phyloP scores from a whole-genome alignment of 2,797 vertebrate genomes.

The Periparus ater region DNA sequence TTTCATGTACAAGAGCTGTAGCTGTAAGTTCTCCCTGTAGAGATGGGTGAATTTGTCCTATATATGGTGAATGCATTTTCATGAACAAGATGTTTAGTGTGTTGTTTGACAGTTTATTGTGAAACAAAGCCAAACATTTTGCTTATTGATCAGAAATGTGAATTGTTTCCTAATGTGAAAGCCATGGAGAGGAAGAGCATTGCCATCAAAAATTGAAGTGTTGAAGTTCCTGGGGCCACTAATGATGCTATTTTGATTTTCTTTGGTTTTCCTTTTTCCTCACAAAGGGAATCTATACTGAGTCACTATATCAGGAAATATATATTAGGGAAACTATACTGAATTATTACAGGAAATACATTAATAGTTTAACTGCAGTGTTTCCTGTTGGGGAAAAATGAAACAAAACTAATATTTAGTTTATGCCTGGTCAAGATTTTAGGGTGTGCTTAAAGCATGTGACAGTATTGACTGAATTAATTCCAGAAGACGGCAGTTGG shows the following conservation, averaged over 20 bases:
- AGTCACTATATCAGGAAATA: neutral
- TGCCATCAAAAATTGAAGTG: neutral
- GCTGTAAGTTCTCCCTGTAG: neutral
- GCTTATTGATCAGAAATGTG: neutral
- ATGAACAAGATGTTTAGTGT: neutral
- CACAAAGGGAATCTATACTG: neutral
- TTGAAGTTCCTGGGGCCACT: neutral
- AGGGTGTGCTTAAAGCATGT: neutral
- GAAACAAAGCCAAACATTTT: neutral
- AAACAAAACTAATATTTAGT: neutral
- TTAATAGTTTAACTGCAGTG: neutral
- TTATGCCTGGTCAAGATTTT: neutral
- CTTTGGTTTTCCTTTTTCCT: neutral
- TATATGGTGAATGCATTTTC: neutral
- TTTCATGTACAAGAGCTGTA: neutral
- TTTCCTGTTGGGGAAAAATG: neutral
- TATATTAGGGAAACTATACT: neutral
- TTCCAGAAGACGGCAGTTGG: neutral
- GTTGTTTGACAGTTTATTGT: neutral
- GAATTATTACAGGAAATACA: neutral
- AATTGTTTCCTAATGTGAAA: neutral
- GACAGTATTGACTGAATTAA: neutral
- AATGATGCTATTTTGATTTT: neutral
- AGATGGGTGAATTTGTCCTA: neutral
- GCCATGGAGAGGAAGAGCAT: neutral